Evolutionary conservation across 1,140 invertebrate genomes (phyloP), one percentile per base, ranked within the genome.

Genomic region (Brevipalpus yothersi): DNA sequence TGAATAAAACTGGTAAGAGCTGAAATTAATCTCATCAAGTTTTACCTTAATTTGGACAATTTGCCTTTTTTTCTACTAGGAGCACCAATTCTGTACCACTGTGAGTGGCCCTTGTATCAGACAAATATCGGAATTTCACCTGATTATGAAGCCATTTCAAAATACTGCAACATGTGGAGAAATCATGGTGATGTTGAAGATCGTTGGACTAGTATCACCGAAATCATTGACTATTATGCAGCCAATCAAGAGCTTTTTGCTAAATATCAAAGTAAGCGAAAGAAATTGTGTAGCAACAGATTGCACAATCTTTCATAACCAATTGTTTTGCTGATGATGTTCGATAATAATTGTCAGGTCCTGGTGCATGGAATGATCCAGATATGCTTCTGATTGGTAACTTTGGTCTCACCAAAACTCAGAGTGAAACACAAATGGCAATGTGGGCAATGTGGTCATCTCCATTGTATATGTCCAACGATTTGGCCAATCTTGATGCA

Each of bases 131-230:
- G 51, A 9, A 41, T 23, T 19, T 45, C 59, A 41, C 41, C 47
- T 17, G 54, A 57, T 31, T 63, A 60, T 51, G 31, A 23, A n/a
- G 60, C 45, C 0, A 65, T 63, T 19, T 61, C 75, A 68, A 67
- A 75, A 43, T 64, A 69, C 54, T 80, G 78, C 66, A 80, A 80
- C 66, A 64, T 79, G 41, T 80, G 78, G 77, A 66, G 78, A 58
- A 80, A 79, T 62, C 79, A 69, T 67, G 72, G 71, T 65, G 78
- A 80, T 67, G 76, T 80, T 61, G 65, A 71, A 41, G 76, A 76
- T 62, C 73, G 73, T 0, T 81, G 76, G 75, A 60, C 62, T 19
- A 71, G 70, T 39, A 73, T 79, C 61, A 61, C 66, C 39, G 54
- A 58, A n/a, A 78, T 79, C 55, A 76, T 79, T 60, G 68, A 77